phyloP scores from a whole-genome alignment of 2,113 vertebrate genomes.

The human (Homo sapiens) region GRCh38 chr12:78470501-78471000 shows the following conservation, averaged over 20 bases:
- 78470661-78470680: neutral
- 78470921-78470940: neutral
- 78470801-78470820: neutral
- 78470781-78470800: neutral
- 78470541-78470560: neutral
- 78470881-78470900: neutral
- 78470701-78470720: neutral
- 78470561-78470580: neutral
- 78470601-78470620: neutral
- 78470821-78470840: no score
- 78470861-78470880: neutral
- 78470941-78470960: neutral
- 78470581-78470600: neutral
- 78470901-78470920: neutral
- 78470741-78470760: neutral
- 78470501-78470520: rapidly evolving
- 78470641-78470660: neutral
- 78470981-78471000: neutral
- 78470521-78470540: neutral
- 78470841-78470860: neutral
- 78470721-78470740: neutral
- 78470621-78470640: neutral
- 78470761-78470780: neutral
- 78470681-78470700: neutral
- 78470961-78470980: neutral